Base-by-base conservation (phyloP, 2,113 vertebrate species). In the Agapornis roseicollis region DNA sequence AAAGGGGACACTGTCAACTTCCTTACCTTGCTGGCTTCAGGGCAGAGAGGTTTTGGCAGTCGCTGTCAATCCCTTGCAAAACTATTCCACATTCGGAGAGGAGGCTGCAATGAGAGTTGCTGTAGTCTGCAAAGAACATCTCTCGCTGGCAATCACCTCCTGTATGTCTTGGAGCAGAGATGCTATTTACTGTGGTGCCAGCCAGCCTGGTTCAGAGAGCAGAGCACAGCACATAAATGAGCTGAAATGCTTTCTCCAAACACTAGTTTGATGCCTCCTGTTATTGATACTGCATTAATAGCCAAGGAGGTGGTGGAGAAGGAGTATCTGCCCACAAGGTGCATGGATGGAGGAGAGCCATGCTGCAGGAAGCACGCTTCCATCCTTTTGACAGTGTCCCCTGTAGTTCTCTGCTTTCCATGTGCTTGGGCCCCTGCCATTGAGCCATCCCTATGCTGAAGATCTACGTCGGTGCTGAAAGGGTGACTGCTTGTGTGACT, bases 371-470 rank as follows among this genome's bases (percentile, higher is more conserved):
- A 53, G 72, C 42, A n/a, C 39, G 3, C 33, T 47, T 58, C 39
- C 28, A 6, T 50, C 46, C 44, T n/a, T 83, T 84, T 90, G 92
- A 94, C 74, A 96, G 88, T 88, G 92, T 97, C 87, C 90, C 92
- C 94, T 19, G 49, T 64, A 35, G 16, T 35, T 42, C 79, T 72
- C 73, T 53, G 86, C 92, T 84, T 78, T 58, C 77, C 14, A 0
- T 44, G 69, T 74, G 93, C 89, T 96, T 64, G 49, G 35, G 28
- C 70, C 73, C 91, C 93, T 80, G 89, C 65, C 68, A 9, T 47
- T 71, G 81, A 90, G 88, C 92, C 85, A 35, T 17, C 61, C 80
- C 41, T 18, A 76, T 83, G 88, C 76, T 86, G 91, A 63, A 35
- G 56, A 50, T 46, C 56, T 53, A 31, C 69, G 5, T 41, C 1